Evolutionary conservation across 35 echinoderm and acorn worm species (phyloP), one percentile per base, ranked within the genome.

Genomic region (Apostichopus japonicus): DNA sequence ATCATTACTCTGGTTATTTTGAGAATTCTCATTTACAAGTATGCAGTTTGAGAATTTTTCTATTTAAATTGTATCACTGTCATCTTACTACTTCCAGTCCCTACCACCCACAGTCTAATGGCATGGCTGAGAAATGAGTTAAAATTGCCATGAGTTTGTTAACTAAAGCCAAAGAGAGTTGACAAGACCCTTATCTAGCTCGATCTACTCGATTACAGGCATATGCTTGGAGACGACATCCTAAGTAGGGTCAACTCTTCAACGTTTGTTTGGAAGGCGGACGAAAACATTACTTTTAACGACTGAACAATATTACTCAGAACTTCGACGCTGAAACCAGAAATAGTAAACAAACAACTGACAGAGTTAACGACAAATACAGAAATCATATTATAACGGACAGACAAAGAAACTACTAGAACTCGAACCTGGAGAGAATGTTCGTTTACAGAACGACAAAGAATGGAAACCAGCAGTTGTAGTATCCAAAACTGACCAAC

Each of bases 401-500:
- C n/a, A n/a, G n/a, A n/a, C n/a, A n/a, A n/a, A n/a, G n/a, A n/a
- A n/a, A n/a, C n/a, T n/a, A n/a, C n/a, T 19, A 77, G 75, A 77
- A 25, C 16, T 19, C 24, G 7, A 9, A n/a, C 75, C 75, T 17
- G 75, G 75, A n/a, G 75, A 77, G 6, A 6, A 25, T 25, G 24
- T 77, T 25, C 75, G 75, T 77, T 5, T 25, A 9, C 75, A 77
- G 7, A 77, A 6, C 5, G 75, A 77, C 75, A 77, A 63, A 63
- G 59, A 15, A 1, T 65, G 61, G 61, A 65, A 65, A 65, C 61
- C 61, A 65, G 61, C 61, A 4, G 61, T 65, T 65, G 61, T 65
- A 1, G 16, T 80, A 6, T 80, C 78, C 78, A 80, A 80, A 80
- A 11, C 78, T 80, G 78, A 80, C 6, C 78, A 80, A 78, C 76